Conservation (phyloP, 2,113 vertebrate species). For the Phasianus colchicus region DNA sequence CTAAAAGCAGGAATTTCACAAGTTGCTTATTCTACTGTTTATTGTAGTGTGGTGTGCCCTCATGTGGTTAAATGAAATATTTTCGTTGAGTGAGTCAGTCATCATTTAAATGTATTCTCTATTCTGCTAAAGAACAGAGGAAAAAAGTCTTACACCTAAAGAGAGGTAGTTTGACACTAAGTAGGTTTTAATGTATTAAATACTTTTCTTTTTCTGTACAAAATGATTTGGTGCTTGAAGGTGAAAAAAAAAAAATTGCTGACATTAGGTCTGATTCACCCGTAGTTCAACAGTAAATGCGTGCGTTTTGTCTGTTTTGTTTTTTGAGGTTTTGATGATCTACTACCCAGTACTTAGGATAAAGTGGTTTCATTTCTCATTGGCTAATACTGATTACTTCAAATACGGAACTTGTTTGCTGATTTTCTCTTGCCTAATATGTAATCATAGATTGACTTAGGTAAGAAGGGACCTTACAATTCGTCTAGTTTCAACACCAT, state of each 20-base stretch:
- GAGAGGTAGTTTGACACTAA: rapidly evolving
- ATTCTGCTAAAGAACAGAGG: not conserved
- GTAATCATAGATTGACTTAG: not conserved
- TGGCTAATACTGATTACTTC: not conserved
- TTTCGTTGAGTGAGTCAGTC: not conserved
- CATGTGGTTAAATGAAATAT: constrained; percentile 39
- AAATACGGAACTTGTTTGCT: not conserved
- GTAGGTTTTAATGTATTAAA: not conserved
- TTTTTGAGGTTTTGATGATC: not conserved
- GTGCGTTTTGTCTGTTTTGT: not conserved
- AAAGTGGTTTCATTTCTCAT: not conserved
- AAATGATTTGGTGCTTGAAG: not conserved
- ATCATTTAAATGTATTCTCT: not conserved
- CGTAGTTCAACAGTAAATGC: not conserved
- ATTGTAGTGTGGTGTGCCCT: constrained; percentile 49
- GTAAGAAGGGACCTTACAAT: too few relatives aligned
- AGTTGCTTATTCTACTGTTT: rapidly evolving
- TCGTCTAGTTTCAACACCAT: too few relatives aligned
- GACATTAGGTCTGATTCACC: not conserved
- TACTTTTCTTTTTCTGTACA: not conserved
- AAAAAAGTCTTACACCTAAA: not conserved
- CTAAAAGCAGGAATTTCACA: not conserved
- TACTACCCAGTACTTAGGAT: not conserved
- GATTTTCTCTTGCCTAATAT: not conserved
- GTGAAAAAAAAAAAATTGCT: rapidly evolving